Conservation (phyloP, 2,888 invertebrate species). For the Orthosia incerta region DNA sequence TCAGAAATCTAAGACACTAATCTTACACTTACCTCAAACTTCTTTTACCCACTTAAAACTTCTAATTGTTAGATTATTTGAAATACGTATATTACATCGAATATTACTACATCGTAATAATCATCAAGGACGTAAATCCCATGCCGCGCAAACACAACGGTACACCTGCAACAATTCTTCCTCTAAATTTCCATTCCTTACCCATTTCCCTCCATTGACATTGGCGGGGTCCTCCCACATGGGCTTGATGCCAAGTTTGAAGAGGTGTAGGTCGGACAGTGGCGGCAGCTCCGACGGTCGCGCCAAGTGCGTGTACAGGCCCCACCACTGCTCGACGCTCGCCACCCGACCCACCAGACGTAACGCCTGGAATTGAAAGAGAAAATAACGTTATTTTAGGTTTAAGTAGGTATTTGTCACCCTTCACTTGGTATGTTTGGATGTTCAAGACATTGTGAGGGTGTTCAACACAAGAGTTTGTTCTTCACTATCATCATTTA, state of each 20-base stretch:
- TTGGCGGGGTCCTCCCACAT: constrained; percentile 99
- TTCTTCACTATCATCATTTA: neutral
- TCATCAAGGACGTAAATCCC: too few relatives aligned
- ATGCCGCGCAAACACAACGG: neutral
- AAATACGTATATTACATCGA: neutral
- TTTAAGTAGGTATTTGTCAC: neutral
- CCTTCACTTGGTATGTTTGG: neutral
- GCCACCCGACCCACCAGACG: constrained; percentile 97
- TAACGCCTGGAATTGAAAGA: constrained; percentile 92
- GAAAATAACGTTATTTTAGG: neutral
- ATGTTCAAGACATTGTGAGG: neutral
- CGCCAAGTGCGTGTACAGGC: constrained; percentile 97
- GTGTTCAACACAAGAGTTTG: neutral
- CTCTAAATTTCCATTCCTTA: constrained; percentile 78
- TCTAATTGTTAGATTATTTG: neutral
- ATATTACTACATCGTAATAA: too few relatives aligned
- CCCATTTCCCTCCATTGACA: constrained; percentile 99
- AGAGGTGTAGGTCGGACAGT: constrained; percentile 98
- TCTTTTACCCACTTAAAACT: neutral
- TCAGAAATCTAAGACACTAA: neutral
- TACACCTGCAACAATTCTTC: neutral
- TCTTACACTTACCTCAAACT: neutral
- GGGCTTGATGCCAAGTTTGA: constrained; percentile 99
- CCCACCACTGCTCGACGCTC: constrained; percentile 99
- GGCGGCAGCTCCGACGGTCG: constrained; percentile 97